A percentile compares a stretch with the other conserved stretches of the same genome.
These are phyloP conservation scores for Prionchulus punctatus DNA, from an alignment of 2,888 invertebrate genomes.

Conservation along the genomic window DNA sequence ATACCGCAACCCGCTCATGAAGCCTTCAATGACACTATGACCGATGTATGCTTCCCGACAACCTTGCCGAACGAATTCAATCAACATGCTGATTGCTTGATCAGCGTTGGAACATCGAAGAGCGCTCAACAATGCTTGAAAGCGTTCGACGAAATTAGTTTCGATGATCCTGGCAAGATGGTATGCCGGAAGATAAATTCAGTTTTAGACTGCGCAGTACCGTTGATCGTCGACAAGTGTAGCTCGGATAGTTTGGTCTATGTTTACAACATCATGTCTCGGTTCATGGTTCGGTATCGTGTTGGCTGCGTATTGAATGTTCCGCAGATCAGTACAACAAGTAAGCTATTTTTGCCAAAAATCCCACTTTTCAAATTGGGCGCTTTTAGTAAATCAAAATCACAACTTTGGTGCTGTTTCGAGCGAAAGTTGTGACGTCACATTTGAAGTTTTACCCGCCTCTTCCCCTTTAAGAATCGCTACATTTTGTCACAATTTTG, in stretches of 20 bases:
- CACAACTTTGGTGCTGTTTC: too few relatives aligned
- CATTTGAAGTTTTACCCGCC: too few relatives aligned
- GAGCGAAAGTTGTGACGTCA: too few relatives aligned
- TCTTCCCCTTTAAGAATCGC: too few relatives aligned
- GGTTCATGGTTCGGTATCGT: neutral
- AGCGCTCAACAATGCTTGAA: neutral
- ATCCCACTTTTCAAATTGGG: too few relatives aligned
- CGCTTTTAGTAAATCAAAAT: too few relatives aligned
- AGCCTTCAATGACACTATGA: slow-evolving; percentile 2
- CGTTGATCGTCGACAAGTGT: neutral
- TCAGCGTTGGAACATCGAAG: neutral
- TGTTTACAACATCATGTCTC: neutral
- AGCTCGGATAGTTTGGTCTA: neutral
- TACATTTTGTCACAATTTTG: too few relatives aligned
- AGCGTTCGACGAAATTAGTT: neutral
- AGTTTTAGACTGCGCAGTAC: neutral
- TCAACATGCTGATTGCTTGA: neutral
- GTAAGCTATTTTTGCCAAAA: too few relatives aligned
- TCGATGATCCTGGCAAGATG: neutral
- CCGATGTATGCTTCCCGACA: neutral
- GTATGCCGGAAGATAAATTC: neutral
- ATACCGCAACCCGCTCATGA: neutral
- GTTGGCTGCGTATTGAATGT: neutral
- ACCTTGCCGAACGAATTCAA: neutral
- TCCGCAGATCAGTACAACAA: too few relatives aligned